phyloP scores from a whole-genome alignment of 1,140 invertebrate genomes.

The Lordiphosa clarofinis region DNA sequence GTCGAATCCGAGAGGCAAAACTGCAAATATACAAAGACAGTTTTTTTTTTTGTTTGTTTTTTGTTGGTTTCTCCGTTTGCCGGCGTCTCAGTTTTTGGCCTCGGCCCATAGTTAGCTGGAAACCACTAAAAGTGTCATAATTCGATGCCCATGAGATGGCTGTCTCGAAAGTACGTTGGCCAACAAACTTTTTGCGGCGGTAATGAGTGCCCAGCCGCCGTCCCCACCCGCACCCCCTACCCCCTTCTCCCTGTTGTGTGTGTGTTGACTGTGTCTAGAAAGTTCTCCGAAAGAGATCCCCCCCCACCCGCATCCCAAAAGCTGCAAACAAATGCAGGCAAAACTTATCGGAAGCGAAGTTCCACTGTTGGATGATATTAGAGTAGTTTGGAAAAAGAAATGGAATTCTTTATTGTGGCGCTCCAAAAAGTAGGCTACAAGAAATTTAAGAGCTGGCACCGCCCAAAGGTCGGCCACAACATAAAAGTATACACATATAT shows the following conservation, averaged over 20 bases:
- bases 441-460: too few species aligned
- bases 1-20: constrained; percentile 59
- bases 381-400: too few species aligned
- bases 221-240: constrained; percentile 9
- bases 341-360: not conserved
- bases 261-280: too few species aligned
- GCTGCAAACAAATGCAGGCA: not conserved
- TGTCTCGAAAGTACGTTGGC: constrained; percentile 70
- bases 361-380: not conserved
- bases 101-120: constrained; percentile 61
- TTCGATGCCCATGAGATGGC: constrained; percentile 78
- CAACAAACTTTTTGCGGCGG: constrained; percentile 64
- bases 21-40: constrained; percentile 53
- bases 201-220: constrained; percentile 50
- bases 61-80: constrained; percentile 3
- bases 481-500: too few species aligned
- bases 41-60: constrained; percentile 7
- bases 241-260: not conserved
- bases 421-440: too few species aligned
- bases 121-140: constrained; percentile 79
- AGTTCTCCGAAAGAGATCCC: too few species aligned
- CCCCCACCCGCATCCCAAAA: too few species aligned
- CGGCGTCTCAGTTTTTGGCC: constrained; percentile 6
- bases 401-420: too few species aligned
- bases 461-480: too few species aligned